These are phyloP conservation scores for Alligator mississippiensis DNA, from an alignment of 2,113 vertebrate genomes.

Conservation along the genomic window DNA sequence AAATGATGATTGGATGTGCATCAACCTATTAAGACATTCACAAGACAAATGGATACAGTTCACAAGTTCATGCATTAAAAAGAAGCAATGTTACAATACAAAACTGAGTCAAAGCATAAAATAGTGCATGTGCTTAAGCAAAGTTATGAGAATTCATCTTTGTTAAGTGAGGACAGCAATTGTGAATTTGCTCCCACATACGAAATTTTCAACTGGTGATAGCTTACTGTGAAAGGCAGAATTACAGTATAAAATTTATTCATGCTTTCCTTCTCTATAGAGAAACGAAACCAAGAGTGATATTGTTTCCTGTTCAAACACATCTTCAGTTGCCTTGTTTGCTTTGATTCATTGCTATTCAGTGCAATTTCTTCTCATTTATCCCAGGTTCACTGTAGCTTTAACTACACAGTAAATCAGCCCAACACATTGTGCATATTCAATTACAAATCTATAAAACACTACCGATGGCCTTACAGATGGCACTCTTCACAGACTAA, in stretches of 20 bases:
- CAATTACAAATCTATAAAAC: conserved; percentile 38
- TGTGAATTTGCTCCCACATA: conserved; percentile 49
- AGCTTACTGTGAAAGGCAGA: conserved; percentile 53
- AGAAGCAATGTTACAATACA: conserved; percentile 2
- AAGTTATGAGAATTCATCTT: conserved; percentile 41
- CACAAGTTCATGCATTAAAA: conserved; percentile 27
- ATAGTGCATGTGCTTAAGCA: not conserved
- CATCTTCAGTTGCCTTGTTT: conserved; percentile 44
- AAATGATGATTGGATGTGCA: conserved; percentile 2
- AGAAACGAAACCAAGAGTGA: conserved; percentile 29
- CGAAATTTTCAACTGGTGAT: conserved; percentile 57
- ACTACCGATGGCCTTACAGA: conserved; percentile 25
- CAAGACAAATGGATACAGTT: not conserved
- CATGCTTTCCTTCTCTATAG: conserved; percentile 13
- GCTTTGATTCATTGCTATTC: conserved; percentile 60
- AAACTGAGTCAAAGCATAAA: conserved; percentile 21
- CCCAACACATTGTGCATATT: not conserved
- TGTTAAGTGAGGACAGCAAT: conserved; percentile 28
- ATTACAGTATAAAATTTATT: conserved; percentile 44
- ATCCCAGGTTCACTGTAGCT: conserved; percentile 45
- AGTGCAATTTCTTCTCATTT: conserved; percentile 36
- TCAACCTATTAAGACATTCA: not conserved
- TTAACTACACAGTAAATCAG: conserved; percentile 54
- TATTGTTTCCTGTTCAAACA: conserved; percentile 47
- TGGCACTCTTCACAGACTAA: not conserved